Evolutionary conservation across 2,113 vertebrate species (phyloP).

Genomic region (Siphamia tubifer): DNA sequence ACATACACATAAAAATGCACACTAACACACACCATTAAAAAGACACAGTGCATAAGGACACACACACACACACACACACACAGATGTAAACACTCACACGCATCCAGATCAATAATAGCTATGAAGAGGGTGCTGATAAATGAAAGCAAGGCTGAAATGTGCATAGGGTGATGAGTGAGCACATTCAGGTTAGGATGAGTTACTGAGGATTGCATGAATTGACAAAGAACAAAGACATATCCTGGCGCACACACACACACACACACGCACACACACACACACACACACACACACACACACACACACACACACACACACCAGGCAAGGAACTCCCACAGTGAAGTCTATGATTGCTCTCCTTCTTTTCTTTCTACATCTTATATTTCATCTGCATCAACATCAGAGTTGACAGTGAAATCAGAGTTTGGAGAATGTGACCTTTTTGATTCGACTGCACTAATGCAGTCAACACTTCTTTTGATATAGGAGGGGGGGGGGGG

Average conservation of each 20-base stretch:
- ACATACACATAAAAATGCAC: background rate
- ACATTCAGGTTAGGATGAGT: background rate
- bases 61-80: background rate
- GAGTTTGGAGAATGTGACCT: background rate
- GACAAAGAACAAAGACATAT: background rate
- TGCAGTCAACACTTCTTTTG: background rate
- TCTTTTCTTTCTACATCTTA: background rate
- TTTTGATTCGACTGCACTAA: background rate
- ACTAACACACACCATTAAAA: background rate
- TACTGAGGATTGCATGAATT: background rate
- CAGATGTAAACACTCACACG: background rate
- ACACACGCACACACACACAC: conserved; percentile 11
- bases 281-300: conserved; percentile 12
- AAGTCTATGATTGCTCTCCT: conserved; percentile 10
- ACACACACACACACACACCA: conserved; percentile 4
- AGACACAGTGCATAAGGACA: background rate
- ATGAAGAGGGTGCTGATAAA: background rate
- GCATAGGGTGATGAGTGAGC: background rate
- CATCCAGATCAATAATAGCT: background rate
- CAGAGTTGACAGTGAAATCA: conserved; percentile 8
- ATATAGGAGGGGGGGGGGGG: too few relatives aligned
- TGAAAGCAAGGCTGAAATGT: conserved; percentile 7
- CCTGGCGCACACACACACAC: conserved; percentile 14
- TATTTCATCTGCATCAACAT: background rate
- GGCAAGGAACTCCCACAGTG: conserved; percentile 6